These are phyloP conservation scores for Platysteira castanea DNA, from an alignment of 2,113 vertebrate genomes.

Conservation along the genomic window DNA sequence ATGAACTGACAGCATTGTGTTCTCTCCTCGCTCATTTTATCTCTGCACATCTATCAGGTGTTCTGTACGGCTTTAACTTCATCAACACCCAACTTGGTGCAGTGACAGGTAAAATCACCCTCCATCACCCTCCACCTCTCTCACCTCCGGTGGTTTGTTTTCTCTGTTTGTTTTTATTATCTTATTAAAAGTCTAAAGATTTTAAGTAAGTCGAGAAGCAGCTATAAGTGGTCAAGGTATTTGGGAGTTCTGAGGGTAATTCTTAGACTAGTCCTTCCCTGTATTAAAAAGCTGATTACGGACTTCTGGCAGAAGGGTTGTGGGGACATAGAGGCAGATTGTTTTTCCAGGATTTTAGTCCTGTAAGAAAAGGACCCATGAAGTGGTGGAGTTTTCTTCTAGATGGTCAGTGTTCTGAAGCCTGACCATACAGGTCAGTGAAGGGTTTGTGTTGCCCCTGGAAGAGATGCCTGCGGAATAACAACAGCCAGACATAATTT, in stretches of 20 bases:
- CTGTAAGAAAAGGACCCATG: background rate
- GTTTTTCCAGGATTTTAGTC: background rate
- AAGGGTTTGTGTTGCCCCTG: background rate
- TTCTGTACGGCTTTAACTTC: background rate
- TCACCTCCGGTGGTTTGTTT: background rate
- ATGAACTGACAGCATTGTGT: constrained; percentile 37
- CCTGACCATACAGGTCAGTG: background rate
- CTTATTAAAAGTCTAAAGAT: background rate
- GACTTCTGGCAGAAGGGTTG: background rate
- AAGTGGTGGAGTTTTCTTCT: background rate
- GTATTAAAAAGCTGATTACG: background rate
- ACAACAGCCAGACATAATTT: background rate
- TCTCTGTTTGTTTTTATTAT: background rate
- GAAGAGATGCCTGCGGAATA: background rate
- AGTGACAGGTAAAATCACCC: background rate
- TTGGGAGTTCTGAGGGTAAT: background rate
- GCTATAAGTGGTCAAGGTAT: background rate
- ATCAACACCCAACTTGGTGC: background rate
- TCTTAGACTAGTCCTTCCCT: background rate
- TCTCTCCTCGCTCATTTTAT: constrained; percentile 20
- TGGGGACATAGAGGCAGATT: background rate
- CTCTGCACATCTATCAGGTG: constrained; percentile 36
- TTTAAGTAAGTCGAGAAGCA: background rate
- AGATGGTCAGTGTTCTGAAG: background rate
- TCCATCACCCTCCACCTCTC: background rate